Conservation (phyloP, 2,797 vertebrate genomes). For the Ispidina lecontei region DNA sequence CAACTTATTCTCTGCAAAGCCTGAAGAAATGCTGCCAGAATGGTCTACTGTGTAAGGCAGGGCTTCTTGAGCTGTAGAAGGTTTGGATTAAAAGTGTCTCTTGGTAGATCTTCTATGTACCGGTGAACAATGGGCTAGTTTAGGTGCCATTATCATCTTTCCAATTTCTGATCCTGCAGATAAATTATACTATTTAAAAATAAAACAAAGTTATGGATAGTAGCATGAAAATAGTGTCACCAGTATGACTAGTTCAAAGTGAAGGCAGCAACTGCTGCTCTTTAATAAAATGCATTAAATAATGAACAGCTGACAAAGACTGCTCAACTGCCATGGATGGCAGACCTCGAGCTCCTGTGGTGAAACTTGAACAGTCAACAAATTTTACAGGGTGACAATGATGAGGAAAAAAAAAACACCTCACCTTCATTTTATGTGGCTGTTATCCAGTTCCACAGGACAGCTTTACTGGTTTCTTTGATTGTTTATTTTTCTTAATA, state of each 20-base stretch:
- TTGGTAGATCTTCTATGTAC: not conserved
- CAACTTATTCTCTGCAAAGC: rapidly evolving
- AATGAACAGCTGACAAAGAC: not conserved
- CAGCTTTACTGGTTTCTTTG: too few relatives aligned
- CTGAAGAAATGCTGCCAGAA: rapidly evolving
- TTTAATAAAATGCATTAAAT: not conserved
- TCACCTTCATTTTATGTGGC: not conserved
- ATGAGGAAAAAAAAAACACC: not conserved
- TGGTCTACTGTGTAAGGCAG: not conserved
- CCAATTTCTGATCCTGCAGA: not conserved
- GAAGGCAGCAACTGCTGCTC: not conserved
- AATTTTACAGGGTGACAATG: not conserved
- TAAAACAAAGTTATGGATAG: not conserved
- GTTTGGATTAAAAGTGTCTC: not conserved
- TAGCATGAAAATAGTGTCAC: not conserved
- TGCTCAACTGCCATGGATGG: not conserved
- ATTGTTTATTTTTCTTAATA: not conserved
- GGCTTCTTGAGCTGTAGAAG: not conserved
- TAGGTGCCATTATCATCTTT: not conserved
- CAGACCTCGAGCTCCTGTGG: not conserved
- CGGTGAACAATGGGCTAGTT: not conserved
- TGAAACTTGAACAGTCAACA: not conserved
- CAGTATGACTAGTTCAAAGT: not conserved
- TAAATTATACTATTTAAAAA: not conserved
- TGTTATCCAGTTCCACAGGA: not conserved